Base-by-base conservation (phyloP, 1,140 invertebrate species). In the Marisa cornuarietis region DNA sequence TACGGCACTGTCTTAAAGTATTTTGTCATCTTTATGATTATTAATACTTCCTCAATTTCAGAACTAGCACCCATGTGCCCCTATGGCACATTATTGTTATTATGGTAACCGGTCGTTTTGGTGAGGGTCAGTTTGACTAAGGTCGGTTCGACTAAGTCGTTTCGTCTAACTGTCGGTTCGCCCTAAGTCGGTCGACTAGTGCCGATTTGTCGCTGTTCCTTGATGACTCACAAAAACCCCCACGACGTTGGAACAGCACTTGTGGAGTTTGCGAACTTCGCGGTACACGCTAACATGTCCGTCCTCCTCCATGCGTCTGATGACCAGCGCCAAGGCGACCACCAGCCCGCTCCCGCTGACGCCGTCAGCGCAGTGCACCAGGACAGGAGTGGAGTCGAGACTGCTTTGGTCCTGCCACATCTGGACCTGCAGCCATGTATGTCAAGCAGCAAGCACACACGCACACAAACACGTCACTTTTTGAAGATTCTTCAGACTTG, bases 361-460 rank as follows among this genome's bases (percentile, higher is more conserved):
- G 31, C 76, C 76, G 65, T 77, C 42, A 1, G 14, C 16, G 49
- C 76, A 77, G 76, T 77, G 76, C 6, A 77, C 49, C 63, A 77
- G 63, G 63, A 77, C 65, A 22, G 76, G 76, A 8, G 76, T 77
- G 42, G 76, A 77, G 51, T 77, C 76, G 62, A 77, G 22, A 22
- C 63, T 77, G 63, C 62, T 26, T 18, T 77, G 13, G 16, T 8
- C 0, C 24, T 77, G 76, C 76, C 76, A 77, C n/a, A 42, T 24
- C 76, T 69, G 69, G 62, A 77, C 65, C 76, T 77, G 76, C 69
- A 71, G 69, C 11, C n/a, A 5, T 13, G n/a, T 11, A 71, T 11
- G 31, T 4, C 31, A 31, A 14, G 51, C 18, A 22, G 51, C 72
- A 52, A n/a, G 14, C 72, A 74, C 24, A 52, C 16, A 24, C 20